Evolutionary conservation across 2,888 invertebrate genomes (phyloP).

Genomic region (Nephrotoma appendiculata): DNA sequence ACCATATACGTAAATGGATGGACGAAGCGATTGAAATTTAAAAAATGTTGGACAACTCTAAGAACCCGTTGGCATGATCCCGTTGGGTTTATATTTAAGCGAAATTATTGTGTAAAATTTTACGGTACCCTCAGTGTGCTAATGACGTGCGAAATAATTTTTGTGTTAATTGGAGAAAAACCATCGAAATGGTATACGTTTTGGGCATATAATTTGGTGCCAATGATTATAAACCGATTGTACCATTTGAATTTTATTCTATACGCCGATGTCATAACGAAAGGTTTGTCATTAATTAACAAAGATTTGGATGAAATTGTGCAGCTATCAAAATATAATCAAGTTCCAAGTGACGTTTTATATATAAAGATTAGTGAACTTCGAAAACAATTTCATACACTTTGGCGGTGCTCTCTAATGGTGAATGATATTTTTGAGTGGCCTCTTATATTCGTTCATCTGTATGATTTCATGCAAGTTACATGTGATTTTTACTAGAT

Average conservation of each 20-base stretch:
- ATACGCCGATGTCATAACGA: background rate
- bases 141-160: background rate
- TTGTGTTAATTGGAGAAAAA: background rate
- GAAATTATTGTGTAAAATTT: background rate
- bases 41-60: background rate
- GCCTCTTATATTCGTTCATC: background rate
- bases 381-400: background rate
- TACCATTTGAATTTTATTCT: background rate
- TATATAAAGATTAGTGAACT: background rate
- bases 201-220: background rate
- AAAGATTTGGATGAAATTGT: background rate
- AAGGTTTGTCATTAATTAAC: background rate
- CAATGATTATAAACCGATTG: background rate
- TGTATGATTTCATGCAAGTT: background rate
- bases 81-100: background rate
- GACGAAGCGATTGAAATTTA: background rate
- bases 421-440: background rate
- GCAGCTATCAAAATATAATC: background rate
- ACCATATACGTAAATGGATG: background rate
- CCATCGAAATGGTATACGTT: background rate
- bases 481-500: background rate
- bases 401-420: background rate
- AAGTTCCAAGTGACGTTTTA: background rate
- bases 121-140: background rate
- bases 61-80: background rate